Base-by-base conservation (phyloP, 1,140 invertebrate species). In the Cryptotermes secundus region DNA sequence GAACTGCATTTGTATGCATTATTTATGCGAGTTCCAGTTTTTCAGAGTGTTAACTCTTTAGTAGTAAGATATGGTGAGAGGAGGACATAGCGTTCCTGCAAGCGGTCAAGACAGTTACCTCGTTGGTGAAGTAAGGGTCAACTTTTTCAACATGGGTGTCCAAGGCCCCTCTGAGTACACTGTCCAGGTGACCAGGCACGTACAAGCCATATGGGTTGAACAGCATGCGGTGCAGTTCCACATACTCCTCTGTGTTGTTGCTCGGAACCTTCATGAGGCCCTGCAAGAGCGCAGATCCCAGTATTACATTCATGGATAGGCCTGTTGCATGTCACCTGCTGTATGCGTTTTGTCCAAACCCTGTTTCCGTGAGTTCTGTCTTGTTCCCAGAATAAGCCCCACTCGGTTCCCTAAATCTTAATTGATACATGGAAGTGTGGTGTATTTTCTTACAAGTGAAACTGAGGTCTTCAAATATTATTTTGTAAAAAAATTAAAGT, bases 191-290 rank as follows among this genome's bases (percentile, higher is more conserved):
- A 4, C 91, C 90, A 83, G 88, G 31, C 2, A 10, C 35, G 83
- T 80, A 84, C 83, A 84, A 42, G 16, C 34, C 38, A 79, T 95
- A 97, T 0, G 96, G 96, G 90, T 97, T 95, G 89, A 97, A 96
- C 34, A 96, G 90, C 92, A 96, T 95, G 88, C 93, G 93, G 86
- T 95, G 95, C 45, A 97, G 91, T 87, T 95, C 94, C 82, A 84
- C 83, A 38, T 84, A 84, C 14, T 79, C 72, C 22, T 59, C 31
- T 0, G 92, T 91, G 36, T 91, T 88, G 1, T 91, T 89, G 82
- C 93, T 91, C 0, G 93, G 91, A 80, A 93, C 89, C 88, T 93
- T 94, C 87, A 97, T 94, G 83, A 96, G 88, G 22, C 93, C 92
- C 89, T 90, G 85, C 7, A 10, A 36, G 22, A 53, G 31, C 14